A percentile compares a stretch with the other conserved stretches of the same genome.
phyloP scores from a whole-genome alignment of 2,797 vertebrate species.

The Siniperca obscura region DNA sequence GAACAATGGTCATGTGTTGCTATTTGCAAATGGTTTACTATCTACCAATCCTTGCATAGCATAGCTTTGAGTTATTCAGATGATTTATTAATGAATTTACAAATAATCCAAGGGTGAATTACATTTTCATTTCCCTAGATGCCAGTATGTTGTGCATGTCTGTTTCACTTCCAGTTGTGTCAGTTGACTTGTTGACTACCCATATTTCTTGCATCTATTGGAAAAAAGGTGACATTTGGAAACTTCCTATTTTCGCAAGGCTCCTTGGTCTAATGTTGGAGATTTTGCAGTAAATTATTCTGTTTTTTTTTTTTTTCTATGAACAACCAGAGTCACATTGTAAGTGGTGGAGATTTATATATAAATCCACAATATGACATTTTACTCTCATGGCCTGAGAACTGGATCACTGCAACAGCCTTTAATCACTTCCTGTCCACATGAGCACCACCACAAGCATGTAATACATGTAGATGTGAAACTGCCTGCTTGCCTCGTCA shows the following conservation, averaged over 20 bases:
- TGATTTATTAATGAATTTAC: neutral
- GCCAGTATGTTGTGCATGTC: neutral
- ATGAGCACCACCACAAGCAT: neutral
- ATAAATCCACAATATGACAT: neutral
- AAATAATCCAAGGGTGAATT: neutral
- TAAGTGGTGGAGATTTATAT: neutral
- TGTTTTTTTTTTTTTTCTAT: neutral
- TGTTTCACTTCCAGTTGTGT: slow-evolving; percentile 41
- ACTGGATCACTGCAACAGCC: accelerated
- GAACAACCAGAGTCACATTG: too few relatives aligned
- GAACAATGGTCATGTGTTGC: neutral
- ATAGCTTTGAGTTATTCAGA: neutral
- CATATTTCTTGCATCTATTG: neutral
- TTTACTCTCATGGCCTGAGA: neutral
- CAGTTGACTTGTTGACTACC: neutral
- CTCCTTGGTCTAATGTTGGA: neutral
- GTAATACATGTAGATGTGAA: slow-evolving; percentile 50
- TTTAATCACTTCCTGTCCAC: slow-evolving; percentile 37
- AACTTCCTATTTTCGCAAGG: slow-evolving; percentile 22
- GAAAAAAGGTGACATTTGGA: neutral
- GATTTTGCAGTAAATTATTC: neutral
- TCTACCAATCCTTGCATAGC: neutral
- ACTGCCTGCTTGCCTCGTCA: neutral
- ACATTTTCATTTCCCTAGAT: neutral
- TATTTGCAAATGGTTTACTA: neutral